Evolutionary conservation across 2,888 invertebrate species (phyloP).

Genomic region (Trileptium ribeirensis): DNA sequence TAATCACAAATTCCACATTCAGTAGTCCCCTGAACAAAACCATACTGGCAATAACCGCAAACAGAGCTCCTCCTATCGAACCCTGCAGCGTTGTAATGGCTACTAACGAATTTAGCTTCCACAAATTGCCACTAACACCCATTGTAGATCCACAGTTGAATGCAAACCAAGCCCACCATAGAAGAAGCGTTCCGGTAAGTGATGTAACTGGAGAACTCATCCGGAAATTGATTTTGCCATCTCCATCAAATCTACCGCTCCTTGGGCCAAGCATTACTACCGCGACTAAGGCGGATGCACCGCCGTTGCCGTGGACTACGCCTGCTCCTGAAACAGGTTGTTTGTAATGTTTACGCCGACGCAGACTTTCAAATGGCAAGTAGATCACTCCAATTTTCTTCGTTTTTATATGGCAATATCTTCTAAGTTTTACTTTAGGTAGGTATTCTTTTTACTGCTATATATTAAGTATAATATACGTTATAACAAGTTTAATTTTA

Average conservation of each 20-base stretch:
- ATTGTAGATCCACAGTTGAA: constrained; percentile 19
- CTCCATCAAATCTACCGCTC: constrained; percentile 18
- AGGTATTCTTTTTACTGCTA: no score
- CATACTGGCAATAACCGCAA: constrained; percentile 55
- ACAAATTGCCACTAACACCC: background rate
- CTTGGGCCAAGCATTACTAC: constrained; percentile 23
- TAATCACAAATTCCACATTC: constrained; percentile 76
- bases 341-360: background rate
- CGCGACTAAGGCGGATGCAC: constrained; percentile 17
- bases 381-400: no score
- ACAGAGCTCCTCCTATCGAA: constrained; percentile 77
- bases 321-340: constrained; percentile 4
- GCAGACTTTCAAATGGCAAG: no score
- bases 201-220: constrained; percentile 24
- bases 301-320: constrained; percentile 22
- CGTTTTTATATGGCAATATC: no score
- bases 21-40: constrained; percentile 57
- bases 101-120: background rate
- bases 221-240: background rate
- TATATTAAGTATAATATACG: no score
- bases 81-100: constrained; percentile 84
- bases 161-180: constrained; percentile 12
- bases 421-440: no score
- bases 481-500: no score
- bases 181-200: constrained; percentile 9